Evolutionary conservation across 2,888 invertebrate species (phyloP).

Genomic region (Nyleta sp.): DNA sequence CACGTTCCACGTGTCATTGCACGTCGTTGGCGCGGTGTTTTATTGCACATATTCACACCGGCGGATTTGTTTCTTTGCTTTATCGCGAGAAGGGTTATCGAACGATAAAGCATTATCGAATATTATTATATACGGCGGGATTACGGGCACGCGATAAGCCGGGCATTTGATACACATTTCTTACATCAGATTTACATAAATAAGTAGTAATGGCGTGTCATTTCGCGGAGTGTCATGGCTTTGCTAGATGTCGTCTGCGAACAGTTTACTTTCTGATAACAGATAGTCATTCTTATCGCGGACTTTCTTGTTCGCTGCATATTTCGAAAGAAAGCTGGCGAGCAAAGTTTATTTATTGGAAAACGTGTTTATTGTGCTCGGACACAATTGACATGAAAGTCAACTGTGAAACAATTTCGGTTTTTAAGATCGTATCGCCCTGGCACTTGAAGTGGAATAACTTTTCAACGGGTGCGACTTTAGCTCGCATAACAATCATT

Average conservation of each 20-base stretch:
- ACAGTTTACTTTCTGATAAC: constrained; percentile 51
- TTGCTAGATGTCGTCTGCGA: constrained; percentile 26
- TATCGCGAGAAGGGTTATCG: constrained; percentile 27
- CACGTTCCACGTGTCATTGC: constrained; percentile 9
- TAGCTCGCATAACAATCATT: too few species aligned
- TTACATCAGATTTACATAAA: constrained; percentile 50
- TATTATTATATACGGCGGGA: constrained; percentile 30
- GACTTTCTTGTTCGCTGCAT: constrained; percentile 36
- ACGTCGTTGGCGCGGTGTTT: constrained; percentile 10
- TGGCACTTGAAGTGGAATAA: not conserved
- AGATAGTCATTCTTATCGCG: constrained; percentile 52
- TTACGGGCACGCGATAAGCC: constrained; percentile 29
- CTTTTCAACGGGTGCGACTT: not conserved
- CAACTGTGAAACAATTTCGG: constrained; percentile 23
- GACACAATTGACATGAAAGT: constrained; percentile 28
- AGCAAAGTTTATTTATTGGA: constrained; percentile 28
- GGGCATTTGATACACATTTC: constrained; percentile 28
- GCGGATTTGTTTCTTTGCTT: constrained; percentile 12
- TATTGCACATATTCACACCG: constrained; percentile 8
- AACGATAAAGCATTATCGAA: constrained; percentile 37
- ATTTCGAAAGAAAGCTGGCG: constrained; percentile 41
- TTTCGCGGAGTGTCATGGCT: constrained; percentile 19
- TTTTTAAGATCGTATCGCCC: constrained; percentile 22
- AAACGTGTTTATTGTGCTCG: constrained; percentile 22
- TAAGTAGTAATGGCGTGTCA: constrained; percentile 45